Evolutionary conservation across 2,888 invertebrate species (phyloP), one percentile per base, ranked within the genome.

Genomic region (Nipponacmea schrenckii): DNA sequence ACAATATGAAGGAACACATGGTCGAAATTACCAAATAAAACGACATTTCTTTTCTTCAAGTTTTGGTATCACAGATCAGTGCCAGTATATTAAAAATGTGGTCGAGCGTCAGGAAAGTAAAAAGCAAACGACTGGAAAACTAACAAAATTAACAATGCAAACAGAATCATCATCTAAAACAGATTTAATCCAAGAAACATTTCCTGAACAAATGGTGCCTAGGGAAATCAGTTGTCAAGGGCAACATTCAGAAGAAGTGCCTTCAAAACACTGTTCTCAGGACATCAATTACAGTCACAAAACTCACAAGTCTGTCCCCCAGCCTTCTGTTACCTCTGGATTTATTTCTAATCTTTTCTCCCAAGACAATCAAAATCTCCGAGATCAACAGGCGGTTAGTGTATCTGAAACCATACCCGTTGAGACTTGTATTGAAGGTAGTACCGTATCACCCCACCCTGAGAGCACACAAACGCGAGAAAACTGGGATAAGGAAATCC

Each of bases 51-150:
- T 91, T 26, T 89, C 91, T 2, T 72, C 79, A 10, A 65, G 78
- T 4, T 72, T 90, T 15, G 89, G 89, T 7, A 89, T 92, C 10
- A 89, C 88, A n/a, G 89, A 91, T 73, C 85, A 87, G 17, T 91
- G 91, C 76, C 90, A 90, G 79, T 87, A 85, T 69, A 65, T 76
- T 24, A 65, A 74, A 8, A 67, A 62, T 15, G 48, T 63, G 20
- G 24, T 56, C 20, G 24, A 24, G 24, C 56, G 56, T 0, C 56
- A 56, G 2, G 24, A 24, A 24, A n/a, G 14, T 24, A 1, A 24
- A 17, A 20, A 2, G 12, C 56, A 56, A 14, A 24, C 56, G 1
- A 8, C 39, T 39, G 39, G 10, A 39, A 39, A 39, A 39, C 39
- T n/a, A n/a, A 48, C 15, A 48, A 0, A 3, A 15, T 12, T 56